Percentiles rank a stretch among this genome's conserved stretches.
Evolutionary conservation across 2,113 vertebrate species (phyloP).

Genomic region (Bolborhynchus lineola): DNA sequence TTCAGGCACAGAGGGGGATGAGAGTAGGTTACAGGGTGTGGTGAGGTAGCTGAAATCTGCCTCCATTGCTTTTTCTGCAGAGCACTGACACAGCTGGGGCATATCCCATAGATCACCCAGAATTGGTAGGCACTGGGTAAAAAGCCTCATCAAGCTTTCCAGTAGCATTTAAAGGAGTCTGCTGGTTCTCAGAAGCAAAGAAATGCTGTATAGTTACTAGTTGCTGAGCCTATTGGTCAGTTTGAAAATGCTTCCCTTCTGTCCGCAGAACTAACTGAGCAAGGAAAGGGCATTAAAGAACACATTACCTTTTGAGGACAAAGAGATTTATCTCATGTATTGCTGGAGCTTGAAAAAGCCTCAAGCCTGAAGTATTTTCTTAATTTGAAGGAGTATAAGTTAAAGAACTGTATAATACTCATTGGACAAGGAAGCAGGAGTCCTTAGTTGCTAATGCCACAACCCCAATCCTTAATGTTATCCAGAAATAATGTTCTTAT

Average conservation of each 20-base stretch:
- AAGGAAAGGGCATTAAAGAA: not conserved
- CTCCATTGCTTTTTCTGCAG: not conserved
- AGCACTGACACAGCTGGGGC: not conserved
- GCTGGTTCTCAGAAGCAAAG: not conserved
- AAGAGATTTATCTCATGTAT: not conserved
- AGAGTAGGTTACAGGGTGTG: not conserved
- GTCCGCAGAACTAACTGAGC: not conserved
- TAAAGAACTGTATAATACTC: not conserved
- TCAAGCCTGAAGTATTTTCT: not conserved
- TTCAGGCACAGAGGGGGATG: not conserved
- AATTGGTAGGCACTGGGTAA: not conserved
- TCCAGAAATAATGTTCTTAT: not conserved
- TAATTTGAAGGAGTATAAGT: not conserved
- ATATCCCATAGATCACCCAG: not conserved
- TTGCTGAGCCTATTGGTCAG: not conserved
- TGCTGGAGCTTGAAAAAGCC: not conserved
- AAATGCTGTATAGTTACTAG: not conserved
- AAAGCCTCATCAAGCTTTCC: not conserved
- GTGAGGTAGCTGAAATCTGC: not conserved
- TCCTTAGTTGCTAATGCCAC: not conserved
- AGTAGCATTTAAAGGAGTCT: not conserved
- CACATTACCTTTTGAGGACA: not conserved
- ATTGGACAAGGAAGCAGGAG: not conserved
- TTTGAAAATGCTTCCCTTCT: conserved; percentile 1
- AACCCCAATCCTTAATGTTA: not conserved